A percentile compares a stretch with the other conserved stretches of the same genome.
These are phyloP conservation scores for Gambusia holbrooki DNA, from an alignment of 2,113 vertebrate species.

Conservation along the genomic window DNA sequence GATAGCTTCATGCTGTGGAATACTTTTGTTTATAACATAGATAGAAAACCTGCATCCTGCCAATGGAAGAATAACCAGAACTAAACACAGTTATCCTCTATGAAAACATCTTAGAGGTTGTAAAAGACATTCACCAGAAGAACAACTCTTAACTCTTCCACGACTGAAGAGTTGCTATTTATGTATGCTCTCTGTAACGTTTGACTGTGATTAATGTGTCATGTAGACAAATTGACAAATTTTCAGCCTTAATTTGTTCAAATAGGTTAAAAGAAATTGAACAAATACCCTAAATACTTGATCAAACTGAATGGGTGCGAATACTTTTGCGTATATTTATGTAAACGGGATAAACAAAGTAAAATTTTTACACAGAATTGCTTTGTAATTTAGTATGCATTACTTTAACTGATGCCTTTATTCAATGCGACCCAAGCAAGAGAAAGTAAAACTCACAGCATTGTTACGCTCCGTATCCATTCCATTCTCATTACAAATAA, in stretches of 20 bases:
- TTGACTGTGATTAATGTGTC: not conserved
- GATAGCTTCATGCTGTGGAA: too few species aligned
- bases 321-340: constrained; percentile 14
- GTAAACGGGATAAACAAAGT: constrained; percentile 13
- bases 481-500: constrained; percentile 2
- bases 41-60: too few species aligned
- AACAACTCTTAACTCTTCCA: not conserved
- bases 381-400: not conserved
- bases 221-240: not conserved
- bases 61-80: too few species aligned
- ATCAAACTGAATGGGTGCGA: too few species aligned
- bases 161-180: not conserved
- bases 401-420: not conserved
- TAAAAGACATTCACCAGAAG: not conserved
- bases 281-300: too few species aligned
- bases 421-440: not conserved
- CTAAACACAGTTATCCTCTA: too few species aligned
- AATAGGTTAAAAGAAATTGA: not conserved
- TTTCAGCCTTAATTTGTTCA: not conserved
- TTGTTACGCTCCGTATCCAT: not conserved
- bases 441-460: not conserved
- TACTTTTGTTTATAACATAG: too few species aligned
- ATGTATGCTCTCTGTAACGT: not conserved
- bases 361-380: not conserved
- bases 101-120: not conserved